Evolutionary conservation across 1,140 invertebrate species (phyloP), one percentile per base, ranked within the genome.

Genomic region (Brachionus rubens): DNA sequence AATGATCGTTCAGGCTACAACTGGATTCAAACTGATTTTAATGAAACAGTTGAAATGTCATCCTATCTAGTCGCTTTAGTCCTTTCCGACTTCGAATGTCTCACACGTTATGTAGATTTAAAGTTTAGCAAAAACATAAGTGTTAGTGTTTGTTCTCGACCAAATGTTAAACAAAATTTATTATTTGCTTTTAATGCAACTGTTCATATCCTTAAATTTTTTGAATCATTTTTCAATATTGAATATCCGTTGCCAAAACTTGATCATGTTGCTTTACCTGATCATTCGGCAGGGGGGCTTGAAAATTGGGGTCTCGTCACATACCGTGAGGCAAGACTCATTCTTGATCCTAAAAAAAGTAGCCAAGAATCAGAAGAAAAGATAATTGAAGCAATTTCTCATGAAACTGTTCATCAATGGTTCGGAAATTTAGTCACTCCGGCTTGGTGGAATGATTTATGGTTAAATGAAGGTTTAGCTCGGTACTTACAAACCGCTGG

Each of bases 201-300:
- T 5, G 88, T 88, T 2, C 87, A 89, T 78, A 88, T 91, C 2
- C 88, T 93, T 84, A 90, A 94, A 79, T 91, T 89, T 81, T 92
- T 91, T 79, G 90, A 93, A 79, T 87, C 89, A 2, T 93, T 92
- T 83, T 92, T 94, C 81, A 90, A 90, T 43, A 87, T 93, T 33
- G 59, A 77, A 1, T 85, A 84, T 79, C 85, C 84, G 9, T 77
- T 86, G n/a, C 81, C 83, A 16, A 86, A 86, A 81, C 80, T 83
- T 43, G 86, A 87, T 79, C 82, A 86, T 76, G 84, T 86, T n/a
- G 83, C 85, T 6, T 80, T 85, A 7, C 83, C 84, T 21, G 84
- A 83, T 77, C 86, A 86, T 78, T 83, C 81, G 65, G 85, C 81
- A n/a, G 85, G 84, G 7, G 81, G 81, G 56, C 79, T 79, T 14